Evolutionary conservation across 1,140 invertebrate species (phyloP).

Genomic region (Druon quercuslanigerum): DNA sequence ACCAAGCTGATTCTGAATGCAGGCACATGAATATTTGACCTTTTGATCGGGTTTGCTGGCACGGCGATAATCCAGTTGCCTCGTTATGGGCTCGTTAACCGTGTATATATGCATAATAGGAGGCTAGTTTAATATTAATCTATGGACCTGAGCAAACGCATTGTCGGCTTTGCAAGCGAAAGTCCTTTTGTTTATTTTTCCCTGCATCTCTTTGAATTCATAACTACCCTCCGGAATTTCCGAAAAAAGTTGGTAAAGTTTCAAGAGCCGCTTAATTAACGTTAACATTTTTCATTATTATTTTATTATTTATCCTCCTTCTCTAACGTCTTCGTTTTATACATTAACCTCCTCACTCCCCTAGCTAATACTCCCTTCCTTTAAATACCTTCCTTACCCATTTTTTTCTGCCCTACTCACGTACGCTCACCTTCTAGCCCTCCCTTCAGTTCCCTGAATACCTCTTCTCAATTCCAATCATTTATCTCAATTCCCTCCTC

Average conservation of each 20-base stretch:
- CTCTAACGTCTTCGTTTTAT: no score
- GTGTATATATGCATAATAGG: constrained; percentile 22
- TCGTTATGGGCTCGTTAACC: constrained; percentile 16
- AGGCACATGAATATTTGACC: background rate
- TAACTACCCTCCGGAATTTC: background rate
- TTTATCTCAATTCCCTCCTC: no score
- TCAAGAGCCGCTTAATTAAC: background rate
- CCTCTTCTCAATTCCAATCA: no score
- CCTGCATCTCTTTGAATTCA: constrained; percentile 1
- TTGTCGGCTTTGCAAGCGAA: background rate
- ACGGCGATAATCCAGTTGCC: constrained; percentile 6
- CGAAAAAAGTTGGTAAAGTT: background rate
- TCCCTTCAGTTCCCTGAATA: no score
- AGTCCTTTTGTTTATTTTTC: constrained; percentile 27
- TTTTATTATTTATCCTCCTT: background rate
- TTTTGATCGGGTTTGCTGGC: background rate
- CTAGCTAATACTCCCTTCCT: no score
- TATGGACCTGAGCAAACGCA: constrained; percentile 13
- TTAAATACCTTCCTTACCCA: no score
- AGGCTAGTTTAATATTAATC: constrained; percentile 20
- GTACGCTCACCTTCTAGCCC: no score
- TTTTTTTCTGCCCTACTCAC: no score
- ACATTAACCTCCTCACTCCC: no score
- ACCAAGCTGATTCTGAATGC: background rate
- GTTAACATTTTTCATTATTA: background rate